Evolutionary conservation across 2,113 vertebrate species (phyloP).

Genomic region (Microcebus lehilahytsara): DNA sequence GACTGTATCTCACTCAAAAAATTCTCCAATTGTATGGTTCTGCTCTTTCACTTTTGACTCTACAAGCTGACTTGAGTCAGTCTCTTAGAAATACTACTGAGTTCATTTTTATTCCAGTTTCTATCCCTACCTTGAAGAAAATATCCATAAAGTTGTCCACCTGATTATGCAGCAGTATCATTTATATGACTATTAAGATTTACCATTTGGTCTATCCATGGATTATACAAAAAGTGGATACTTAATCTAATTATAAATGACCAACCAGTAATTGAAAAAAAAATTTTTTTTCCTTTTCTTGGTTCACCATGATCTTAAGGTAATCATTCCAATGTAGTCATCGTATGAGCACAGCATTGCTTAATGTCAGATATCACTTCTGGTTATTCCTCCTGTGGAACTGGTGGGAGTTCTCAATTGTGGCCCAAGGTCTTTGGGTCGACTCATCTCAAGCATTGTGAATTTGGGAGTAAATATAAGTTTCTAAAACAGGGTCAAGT

Average conservation of each 20-base stretch:
- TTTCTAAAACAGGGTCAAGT: background rate
- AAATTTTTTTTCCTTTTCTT: background rate
- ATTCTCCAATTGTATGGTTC: background rate
- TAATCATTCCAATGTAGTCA: background rate
- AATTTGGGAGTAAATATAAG: background rate
- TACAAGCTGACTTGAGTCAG: background rate
- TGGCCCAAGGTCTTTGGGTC: background rate
- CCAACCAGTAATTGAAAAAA: background rate
- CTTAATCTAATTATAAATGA: background rate
- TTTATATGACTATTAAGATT: background rate
- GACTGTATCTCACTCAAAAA: slow-evolving; percentile 14
- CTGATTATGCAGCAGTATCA: background rate
- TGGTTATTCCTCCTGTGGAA: background rate
- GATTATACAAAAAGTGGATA: background rate
- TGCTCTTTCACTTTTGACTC: background rate
- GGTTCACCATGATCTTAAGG: background rate
- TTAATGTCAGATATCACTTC: background rate
- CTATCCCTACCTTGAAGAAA: background rate
- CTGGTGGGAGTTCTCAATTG: background rate
- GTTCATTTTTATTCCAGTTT: background rate
- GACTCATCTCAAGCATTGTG: background rate
- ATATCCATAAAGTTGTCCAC: background rate
- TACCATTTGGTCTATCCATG: background rate
- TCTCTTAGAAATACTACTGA: background rate
- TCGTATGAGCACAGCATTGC: background rate